Evolutionary conservation across 2,113 vertebrate species (phyloP).

Genomic region (Thermophis baileyi): DNA sequence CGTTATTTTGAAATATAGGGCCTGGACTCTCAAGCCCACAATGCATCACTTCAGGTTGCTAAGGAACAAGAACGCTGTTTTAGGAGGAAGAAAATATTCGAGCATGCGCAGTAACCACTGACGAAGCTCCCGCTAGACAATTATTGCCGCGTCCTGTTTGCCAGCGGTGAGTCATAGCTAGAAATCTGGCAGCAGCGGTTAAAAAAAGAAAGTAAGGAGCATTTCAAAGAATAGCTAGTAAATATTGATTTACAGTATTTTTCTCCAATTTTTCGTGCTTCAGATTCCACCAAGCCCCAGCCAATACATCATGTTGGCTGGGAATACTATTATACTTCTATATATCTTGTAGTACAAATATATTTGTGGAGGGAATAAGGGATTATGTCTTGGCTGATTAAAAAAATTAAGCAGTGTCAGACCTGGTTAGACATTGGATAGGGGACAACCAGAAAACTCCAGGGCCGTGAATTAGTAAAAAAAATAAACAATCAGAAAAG

Average conservation of each 20-base stretch:
- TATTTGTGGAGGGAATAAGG: neutral
- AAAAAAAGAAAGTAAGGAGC: neutral
- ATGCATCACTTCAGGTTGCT: slow-evolving; percentile 24
- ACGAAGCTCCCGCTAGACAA: neutral
- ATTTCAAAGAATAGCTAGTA: neutral
- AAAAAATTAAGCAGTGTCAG: neutral
- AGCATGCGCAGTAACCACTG: neutral
- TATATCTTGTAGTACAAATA: neutral
- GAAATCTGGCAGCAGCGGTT: neutral
- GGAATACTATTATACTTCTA: neutral
- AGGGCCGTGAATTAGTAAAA: neutral
- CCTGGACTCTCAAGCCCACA: neutral
- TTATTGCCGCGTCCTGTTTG: neutral
- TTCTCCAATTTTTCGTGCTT: neutral
- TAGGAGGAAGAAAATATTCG: neutral
- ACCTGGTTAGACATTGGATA: neutral
- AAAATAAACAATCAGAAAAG: neutral
- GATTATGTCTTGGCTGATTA: neutral
- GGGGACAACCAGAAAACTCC: neutral
- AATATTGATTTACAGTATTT: neutral
- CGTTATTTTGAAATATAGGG: neutral
- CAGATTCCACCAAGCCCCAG: neutral
- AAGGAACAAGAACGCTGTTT: slow-evolving; percentile 1
- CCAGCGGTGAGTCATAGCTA: neutral
- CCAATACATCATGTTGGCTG: neutral